Conservation (phyloP, 1,140 invertebrate species). For the Drosophila carrolli region DNA sequence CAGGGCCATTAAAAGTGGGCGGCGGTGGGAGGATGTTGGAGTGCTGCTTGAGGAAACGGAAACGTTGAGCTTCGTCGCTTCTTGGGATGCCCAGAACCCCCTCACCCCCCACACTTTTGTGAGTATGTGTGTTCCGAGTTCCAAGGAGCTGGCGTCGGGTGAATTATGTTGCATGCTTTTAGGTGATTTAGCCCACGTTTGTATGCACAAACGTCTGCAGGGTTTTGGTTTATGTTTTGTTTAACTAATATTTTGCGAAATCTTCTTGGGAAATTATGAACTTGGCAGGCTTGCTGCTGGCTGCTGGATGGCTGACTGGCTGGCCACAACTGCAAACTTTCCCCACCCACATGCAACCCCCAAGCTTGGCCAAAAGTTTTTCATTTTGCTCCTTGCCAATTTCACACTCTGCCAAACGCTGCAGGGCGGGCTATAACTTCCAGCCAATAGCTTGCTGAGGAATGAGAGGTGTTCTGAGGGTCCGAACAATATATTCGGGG, state of each 20-base stretch:
- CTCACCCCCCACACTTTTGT: conserved; percentile 10
- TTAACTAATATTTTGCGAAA: conserved; percentile 81
- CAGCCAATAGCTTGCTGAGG: conserved; percentile 49
- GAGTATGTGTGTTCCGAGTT: conserved; percentile 10
- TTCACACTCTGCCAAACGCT: conserved; percentile 81
- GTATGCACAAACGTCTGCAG: conserved; percentile 82
- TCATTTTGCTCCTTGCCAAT: conserved; percentile 78
- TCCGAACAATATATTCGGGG: conserved; percentile 27
- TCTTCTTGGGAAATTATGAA: conserved; percentile 75
- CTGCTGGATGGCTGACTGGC: conserved; percentile 13
- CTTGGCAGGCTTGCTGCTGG: conserved; percentile 38
- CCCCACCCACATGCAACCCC: neutral
- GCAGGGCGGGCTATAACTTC: conserved; percentile 68
- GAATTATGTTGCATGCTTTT: conserved; percentile 83
- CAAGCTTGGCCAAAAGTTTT: conserved; percentile 64
- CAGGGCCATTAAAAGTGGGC: conserved; percentile 71
- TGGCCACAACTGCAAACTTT: conserved; percentile 21
- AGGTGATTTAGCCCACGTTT: conserved; percentile 78
- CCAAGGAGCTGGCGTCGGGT: conserved; percentile 67
- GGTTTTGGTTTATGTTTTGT: conserved; percentile 81
- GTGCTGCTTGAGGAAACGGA: conserved; percentile 79
- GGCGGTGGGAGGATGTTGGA: conserved; percentile 36
- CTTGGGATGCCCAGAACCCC: conserved; percentile 46
- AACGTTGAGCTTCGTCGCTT: conserved; percentile 81
- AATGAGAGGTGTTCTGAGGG: conserved; percentile 30